Base-by-base conservation (phyloP, 2,113 vertebrate species). In the Geococcyx californianus region DNA sequence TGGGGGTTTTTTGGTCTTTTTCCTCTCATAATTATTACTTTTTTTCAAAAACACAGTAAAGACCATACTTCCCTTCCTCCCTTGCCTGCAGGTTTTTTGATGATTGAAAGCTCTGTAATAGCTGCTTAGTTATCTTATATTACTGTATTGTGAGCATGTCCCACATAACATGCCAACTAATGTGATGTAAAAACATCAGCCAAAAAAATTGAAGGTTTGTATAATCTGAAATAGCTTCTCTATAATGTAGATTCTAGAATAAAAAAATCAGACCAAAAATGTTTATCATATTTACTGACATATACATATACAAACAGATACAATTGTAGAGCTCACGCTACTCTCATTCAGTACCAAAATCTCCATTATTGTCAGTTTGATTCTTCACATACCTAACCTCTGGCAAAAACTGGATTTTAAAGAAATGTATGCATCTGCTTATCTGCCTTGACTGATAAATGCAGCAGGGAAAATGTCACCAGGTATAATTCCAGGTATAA, bases 311-410 rank as follows among this genome's bases (percentile, higher is more conserved):
- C 8, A 44, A 0, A 3, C 4, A 80, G 34, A 14, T 17, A 13
- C 0, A 1, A 24, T 3, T 79, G 45, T 34, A 91, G 59, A 55
- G 33, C 17, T 73, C 55, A 5, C 23, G 3, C 47, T 85, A 21
- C 29, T 78, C 26, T 18, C 44, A 16, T 38, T 73, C 42, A 73
- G 17, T 54, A 78, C 19, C 36, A 76, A 76, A 87, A 14, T 16
- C 29, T 74, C 42, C 29, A 66, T 21, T 56, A 44, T 42, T 90
- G 70, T 86, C 87, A 93, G 28, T 77, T 85, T 90, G 59, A 87
- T 79, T 90, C n/a, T 66, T 62, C 63, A 62, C 9, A 25, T 38
- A 36, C 14, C 6, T 85, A 82, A 58, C 72, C 67, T 63, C 40
- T 83, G 59, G 70, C 31, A 54, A 95, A 81, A 77, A 58, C 9